Evolutionary conservation across 2,888 invertebrate genomes (phyloP), one percentile per base, ranked within the genome.

Genomic region (Drosophila flavopinicola): DNA sequence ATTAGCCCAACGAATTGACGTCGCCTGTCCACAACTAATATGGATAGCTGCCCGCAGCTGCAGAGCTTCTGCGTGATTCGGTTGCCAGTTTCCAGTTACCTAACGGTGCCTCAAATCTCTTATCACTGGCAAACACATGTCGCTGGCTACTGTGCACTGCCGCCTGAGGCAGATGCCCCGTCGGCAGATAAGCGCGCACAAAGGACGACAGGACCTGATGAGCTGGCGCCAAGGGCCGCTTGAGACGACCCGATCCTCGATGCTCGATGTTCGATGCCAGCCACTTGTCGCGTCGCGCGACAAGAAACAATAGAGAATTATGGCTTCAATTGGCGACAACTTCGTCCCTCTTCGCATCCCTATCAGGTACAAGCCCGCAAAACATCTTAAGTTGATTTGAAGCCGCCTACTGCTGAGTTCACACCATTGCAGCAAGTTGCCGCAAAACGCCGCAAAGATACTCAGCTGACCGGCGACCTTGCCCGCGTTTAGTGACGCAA

Each of bases 241-340:
- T 78, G 60, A 61, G 58, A 37, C 44, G 24, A 27, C 24, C 15
- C 52, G 32, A 27, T 25, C 25, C 39, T 4, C 20, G 20, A n/a
- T n/a, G n/a, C n/a, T n/a, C n/a, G n/a, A n/a, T n/a, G n/a, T n/a
- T n/a, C n/a, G n/a, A n/a, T n/a, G n/a, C n/a, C 49, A 54, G 71
- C 63, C 79, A 85, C 85, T 85, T 80, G 85, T 83, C 77, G 84
- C 80, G 74, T 78, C 70, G 76, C 66, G 76, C 71, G 71, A 66
- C 67, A 66, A 49, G 6, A 44, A 66, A 85, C 85, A 83, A 83
- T 75, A 74, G 66, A 76, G 67, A 75, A 86, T 85, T 80, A 83
- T 86, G 84, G 70, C 82, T 83, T 72, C 82, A 85, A 83, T 83
- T 86, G 83, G 83, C 83, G 85, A 84, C 82, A 84, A 67, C 45